Percentiles rank a stretch among this genome's conserved stretches.
These are phyloP conservation scores for Steinernema hermaphroditum DNA, from an alignment of 2,888 invertebrate genomes.

Conservation along the genomic window DNA sequence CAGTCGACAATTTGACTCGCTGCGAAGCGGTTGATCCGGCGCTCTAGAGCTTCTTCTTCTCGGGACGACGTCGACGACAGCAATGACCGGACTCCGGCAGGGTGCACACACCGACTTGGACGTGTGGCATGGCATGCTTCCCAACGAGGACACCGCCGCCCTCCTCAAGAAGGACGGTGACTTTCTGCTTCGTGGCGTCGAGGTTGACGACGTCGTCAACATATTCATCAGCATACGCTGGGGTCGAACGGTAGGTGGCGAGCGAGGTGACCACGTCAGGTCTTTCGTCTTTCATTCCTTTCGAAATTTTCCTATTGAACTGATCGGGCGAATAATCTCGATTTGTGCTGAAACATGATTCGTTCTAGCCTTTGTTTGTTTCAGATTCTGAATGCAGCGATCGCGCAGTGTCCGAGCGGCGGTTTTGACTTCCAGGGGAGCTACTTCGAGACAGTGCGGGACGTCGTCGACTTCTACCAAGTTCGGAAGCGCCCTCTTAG, in stretches of 20 bases:
- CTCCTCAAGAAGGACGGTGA: slow-evolving; percentile 39
- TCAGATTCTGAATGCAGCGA: slow-evolving; percentile 38
- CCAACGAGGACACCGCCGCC: slow-evolving; percentile 40
- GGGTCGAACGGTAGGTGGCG: slow-evolving; percentile 31
- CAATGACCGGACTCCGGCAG: not conserved
- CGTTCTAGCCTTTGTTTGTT: not conserved
- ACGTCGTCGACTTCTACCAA: slow-evolving; percentile 38
- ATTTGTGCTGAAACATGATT: not conserved
- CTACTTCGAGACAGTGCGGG: slow-evolving; percentile 35
- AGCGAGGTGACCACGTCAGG: too few species aligned
- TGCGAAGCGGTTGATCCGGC: too few species aligned
- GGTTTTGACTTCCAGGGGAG: slow-evolving; percentile 34
- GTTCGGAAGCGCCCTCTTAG: slow-evolving; percentile 36
- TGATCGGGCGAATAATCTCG: not conserved
- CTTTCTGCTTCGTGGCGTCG: slow-evolving; percentile 33
- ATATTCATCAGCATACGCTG: slow-evolving; percentile 33
- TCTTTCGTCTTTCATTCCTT: not conserved
- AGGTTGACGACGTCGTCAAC: slow-evolving; percentile 4
- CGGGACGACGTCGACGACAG: too few species aligned
- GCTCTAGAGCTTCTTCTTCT: too few species aligned
- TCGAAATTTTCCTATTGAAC: not conserved
- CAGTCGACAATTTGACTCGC: too few species aligned
- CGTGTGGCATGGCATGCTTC: slow-evolving; percentile 40
- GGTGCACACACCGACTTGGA: slow-evolving; percentile 38
- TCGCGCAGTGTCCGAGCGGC: slow-evolving; percentile 31